Conservation (phyloP, 2,888 invertebrate species). For the Mythimna pallens region DNA sequence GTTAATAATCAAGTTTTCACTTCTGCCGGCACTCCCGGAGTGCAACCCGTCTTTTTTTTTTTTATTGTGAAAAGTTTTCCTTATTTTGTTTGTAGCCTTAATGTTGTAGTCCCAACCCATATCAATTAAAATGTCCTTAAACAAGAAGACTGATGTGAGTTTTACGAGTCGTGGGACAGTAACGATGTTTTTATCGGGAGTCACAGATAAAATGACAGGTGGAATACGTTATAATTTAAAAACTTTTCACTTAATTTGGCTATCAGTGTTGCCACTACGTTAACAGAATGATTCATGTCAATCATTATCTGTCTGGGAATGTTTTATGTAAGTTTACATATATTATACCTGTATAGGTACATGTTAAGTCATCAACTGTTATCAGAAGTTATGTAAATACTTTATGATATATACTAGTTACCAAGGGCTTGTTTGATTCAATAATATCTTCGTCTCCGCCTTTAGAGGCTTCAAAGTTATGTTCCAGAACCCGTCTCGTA, state of each 20-base stretch:
- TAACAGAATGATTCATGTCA: slow-evolving; percentile 39
- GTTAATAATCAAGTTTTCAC: no score
- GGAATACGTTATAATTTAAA: slow-evolving; percentile 39
- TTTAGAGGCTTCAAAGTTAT: neutral
- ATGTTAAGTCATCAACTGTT: slow-evolving; percentile 29
- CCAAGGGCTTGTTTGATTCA: slow-evolving; percentile 7
- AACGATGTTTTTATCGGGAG: slow-evolving; percentile 57
- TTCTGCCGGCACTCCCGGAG: no score
- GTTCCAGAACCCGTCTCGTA: no score
- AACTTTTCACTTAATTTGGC: slow-evolving; percentile 36
- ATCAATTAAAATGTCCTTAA: slow-evolving; percentile 37
- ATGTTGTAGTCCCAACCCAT: slow-evolving; percentile 17
- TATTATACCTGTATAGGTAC: neutral
- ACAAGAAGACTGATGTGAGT: slow-evolving; percentile 49
- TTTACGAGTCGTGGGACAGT: slow-evolving; percentile 50
- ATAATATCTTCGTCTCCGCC: neutral
- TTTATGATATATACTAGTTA: slow-evolving; percentile 21
- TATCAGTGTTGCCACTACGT: slow-evolving; percentile 27
- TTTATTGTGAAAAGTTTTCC: slow-evolving; percentile 2
- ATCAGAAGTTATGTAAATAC: slow-evolving; percentile 56
- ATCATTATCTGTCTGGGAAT: slow-evolving; percentile 48
- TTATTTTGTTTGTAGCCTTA: slow-evolving; percentile 6
- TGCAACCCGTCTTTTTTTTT: no score
- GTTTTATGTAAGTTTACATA: slow-evolving; percentile 43
- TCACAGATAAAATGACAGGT: slow-evolving; percentile 61